Evolutionary conservation across 2,113 vertebrate species (phyloP).

Genomic region (Scolopax mira): DNA sequence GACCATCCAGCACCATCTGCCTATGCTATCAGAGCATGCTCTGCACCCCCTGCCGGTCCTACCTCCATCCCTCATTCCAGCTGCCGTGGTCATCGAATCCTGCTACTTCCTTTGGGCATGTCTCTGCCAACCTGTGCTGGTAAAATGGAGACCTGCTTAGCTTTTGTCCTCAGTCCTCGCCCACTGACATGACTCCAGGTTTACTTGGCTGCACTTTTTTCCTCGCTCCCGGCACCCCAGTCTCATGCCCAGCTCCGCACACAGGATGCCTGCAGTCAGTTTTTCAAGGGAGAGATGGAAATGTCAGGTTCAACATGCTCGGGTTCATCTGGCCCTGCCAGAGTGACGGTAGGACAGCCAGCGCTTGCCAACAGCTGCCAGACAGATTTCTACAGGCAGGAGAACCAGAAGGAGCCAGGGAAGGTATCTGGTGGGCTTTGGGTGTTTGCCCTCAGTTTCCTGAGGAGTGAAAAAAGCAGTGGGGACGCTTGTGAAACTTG

Average conservation of each 20-base stretch:
- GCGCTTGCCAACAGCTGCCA: background rate
- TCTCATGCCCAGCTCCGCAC: background rate
- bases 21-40: background rate
- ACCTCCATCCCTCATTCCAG: background rate
- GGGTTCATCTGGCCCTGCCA: background rate
- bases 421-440: background rate
- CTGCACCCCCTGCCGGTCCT: background rate
- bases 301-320: accelerated
- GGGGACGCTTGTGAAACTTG: background rate
- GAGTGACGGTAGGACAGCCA: background rate
- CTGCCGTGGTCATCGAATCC: background rate
- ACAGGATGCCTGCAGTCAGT: background rate
- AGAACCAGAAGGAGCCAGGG: background rate
- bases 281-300: background rate
- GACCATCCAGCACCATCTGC: background rate
- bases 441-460: background rate
- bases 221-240: background rate
- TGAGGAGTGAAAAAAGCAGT: background rate
- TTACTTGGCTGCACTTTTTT: background rate
- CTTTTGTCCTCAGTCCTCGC: background rate
- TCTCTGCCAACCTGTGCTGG: background rate
- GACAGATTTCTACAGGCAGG: background rate
- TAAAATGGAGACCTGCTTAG: background rate
- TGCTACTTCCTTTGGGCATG: background rate
- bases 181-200: background rate